Percentiles rank a stretch among this genome's conserved stretches.
These are phyloP conservation scores for Narcine bancroftii DNA, from an alignment of 2,113 vertebrate genomes.

Conservation along the genomic window DNA sequence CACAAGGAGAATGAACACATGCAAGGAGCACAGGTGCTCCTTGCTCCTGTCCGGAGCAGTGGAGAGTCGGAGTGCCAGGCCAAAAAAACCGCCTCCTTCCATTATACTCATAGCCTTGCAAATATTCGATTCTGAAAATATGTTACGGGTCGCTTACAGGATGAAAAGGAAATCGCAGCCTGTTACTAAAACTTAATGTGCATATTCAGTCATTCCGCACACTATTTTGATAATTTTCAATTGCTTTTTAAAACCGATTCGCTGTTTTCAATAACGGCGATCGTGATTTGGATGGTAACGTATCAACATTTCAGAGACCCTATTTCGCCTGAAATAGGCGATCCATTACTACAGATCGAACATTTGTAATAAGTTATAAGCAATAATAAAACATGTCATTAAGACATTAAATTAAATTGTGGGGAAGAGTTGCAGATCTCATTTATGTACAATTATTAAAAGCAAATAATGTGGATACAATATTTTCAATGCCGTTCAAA, in stretches of 20 bases:
- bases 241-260: neutral
- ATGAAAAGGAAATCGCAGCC: neutral
- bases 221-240: neutral
- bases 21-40: neutral
- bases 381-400: neutral
- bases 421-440: neutral
- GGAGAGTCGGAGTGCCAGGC: neutral
- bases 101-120: neutral
- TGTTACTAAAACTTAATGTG: neutral
- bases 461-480: neutral
- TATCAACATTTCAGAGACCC: neutral
- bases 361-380: neutral
- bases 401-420: neutral
- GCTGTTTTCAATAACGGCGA: neutral
- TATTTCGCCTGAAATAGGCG: neutral
- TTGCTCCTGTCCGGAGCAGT: neutral
- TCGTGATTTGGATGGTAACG: neutral
- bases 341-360: neutral
- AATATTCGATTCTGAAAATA: neutral
- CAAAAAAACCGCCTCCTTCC: neutral
- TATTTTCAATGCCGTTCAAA: neutral
- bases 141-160: neutral
- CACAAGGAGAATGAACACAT: neutral
- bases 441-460: too few relatives aligned
- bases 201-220: neutral